Evolutionary conservation across 2,797 vertebrate species (phyloP).

Genomic region (Anguilla pacifica): DNA sequence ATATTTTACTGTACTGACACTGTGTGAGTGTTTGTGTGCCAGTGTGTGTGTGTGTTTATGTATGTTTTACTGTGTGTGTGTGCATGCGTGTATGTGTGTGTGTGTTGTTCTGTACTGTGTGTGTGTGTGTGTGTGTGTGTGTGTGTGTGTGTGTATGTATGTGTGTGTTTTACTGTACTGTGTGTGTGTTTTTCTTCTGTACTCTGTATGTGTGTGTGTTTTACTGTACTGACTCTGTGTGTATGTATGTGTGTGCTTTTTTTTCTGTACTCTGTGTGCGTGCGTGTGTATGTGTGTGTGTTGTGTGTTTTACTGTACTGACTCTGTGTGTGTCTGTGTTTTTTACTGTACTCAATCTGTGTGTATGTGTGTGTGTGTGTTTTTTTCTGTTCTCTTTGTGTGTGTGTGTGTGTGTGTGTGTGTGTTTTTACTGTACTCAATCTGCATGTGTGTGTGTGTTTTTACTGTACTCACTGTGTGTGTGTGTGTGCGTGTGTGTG

Average conservation of each 20-base stretch:
- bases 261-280: not conserved
- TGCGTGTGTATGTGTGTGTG: no score
- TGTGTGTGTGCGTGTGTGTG: no score
- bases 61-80: not conserved
- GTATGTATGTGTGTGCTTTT: not conserved
- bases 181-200: not conserved
- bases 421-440: not conserved
- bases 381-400: not conserved
- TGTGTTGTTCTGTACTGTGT: no score
- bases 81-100: slow-evolving; percentile 30
- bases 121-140: no score
- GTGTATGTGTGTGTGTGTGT: not conserved
- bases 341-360: no score
- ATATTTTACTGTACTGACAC: not conserved
- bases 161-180: not conserved
- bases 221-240: no score
- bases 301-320: not conserved
- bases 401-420: not conserved
- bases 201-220: not conserved
- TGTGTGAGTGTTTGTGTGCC: not conserved
- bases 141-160: slow-evolving; percentile 14
- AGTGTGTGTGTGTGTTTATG: not conserved
- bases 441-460: slow-evolving; percentile 32
- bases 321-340: no score
- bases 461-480: not conserved